phyloP scores from a whole-genome alignment of 1,140 invertebrate genomes.

The Palaemon carinicauda region DNA sequence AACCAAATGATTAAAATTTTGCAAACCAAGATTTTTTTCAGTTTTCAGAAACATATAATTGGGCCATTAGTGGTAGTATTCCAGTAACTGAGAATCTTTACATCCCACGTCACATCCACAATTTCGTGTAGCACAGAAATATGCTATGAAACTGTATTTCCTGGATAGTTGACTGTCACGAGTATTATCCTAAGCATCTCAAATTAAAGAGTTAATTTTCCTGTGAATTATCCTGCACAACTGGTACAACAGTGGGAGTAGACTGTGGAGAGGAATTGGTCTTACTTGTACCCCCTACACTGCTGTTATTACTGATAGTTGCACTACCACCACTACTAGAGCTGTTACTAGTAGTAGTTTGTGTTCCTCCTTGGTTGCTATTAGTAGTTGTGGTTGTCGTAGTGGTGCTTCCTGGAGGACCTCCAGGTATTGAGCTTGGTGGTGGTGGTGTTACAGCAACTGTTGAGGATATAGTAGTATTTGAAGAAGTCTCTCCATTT shows the following conservation, averaged over 20 bases:
- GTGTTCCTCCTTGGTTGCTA: slow-evolving; percentile 10
- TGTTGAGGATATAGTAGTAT: background rate
- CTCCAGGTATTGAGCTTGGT: background rate
- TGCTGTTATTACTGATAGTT: slow-evolving; percentile 5
- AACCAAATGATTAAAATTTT: background rate
- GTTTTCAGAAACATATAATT: too few relatives aligned
- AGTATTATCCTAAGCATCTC: too few relatives aligned
- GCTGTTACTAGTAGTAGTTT: background rate
- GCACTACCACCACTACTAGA: background rate
- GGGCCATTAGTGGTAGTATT: background rate
- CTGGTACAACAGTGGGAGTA: slow-evolving; percentile 10
- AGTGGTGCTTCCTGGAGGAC: background rate
- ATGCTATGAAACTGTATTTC: background rate
- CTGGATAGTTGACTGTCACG: background rate
- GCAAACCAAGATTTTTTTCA: too few relatives aligned
- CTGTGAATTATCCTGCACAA: slow-evolving; percentile 18
- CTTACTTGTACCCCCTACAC: slow-evolving; percentile 27
- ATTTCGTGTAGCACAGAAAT: background rate
- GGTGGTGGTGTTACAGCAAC: background rate
- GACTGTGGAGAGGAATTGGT: slow-evolving; percentile 14
- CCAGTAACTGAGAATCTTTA: background rate
- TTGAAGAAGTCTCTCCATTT: too few relatives aligned
- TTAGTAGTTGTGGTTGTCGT: background rate
- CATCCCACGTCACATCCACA: background rate
- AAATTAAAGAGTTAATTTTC: slow-evolving; percentile 10